Percentiles rank a stretch among this genome's conserved stretches.
These are phyloP conservation scores for Cryptotermes secundus DNA, from an alignment of 1,140 invertebrate species.

Conservation along the genomic window DNA sequence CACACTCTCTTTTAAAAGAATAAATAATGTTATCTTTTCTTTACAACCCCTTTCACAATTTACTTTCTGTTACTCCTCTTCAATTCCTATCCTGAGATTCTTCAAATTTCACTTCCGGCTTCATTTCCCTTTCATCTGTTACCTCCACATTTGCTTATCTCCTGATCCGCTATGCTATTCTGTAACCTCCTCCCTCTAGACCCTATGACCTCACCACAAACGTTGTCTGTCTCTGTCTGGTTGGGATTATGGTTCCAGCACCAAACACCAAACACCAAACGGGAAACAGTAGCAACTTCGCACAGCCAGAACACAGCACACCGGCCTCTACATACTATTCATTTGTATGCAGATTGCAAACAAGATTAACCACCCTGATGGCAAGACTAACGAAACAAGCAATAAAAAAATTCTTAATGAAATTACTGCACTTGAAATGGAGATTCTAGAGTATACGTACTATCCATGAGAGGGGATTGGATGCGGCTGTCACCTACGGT, in stretches of 20 bases:
- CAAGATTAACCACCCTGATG: background rate
- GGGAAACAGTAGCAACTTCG: background rate
- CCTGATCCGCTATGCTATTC: background rate
- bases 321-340: background rate
- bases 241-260: background rate
- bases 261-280: background rate
- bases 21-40: background rate
- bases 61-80: background rate
- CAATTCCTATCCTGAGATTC: background rate
- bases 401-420: background rate
- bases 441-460: background rate
- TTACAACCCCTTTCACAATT: background rate
- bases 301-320: background rate
- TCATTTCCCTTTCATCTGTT: background rate
- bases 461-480: background rate
- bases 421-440: background rate
- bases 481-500: background rate
- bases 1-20: background rate
- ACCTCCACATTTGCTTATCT: background rate
- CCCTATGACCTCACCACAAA: background rate
- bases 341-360: slow-evolving; percentile 19
- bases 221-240: background rate
- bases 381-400: slow-evolving; percentile 15
- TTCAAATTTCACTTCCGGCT: background rate
- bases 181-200: background rate